Evolutionary conservation across 2,113 vertebrate species (phyloP).

Genomic region (Pluvianellus socialis): DNA sequence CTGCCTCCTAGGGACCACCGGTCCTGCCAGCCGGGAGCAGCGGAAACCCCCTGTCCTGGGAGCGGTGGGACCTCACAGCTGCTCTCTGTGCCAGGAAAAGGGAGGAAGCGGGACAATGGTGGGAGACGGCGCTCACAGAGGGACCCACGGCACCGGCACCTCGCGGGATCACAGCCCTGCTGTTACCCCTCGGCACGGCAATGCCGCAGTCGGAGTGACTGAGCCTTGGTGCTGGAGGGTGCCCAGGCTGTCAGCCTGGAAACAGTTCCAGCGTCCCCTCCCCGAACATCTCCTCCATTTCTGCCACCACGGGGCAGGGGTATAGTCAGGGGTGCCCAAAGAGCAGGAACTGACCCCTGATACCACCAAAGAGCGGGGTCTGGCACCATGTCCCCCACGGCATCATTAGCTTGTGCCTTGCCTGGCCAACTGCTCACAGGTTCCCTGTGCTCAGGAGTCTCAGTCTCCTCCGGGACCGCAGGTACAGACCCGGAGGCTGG

Average conservation of each 20-base stretch:
- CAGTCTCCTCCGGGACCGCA: not conserved
- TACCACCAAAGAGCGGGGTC: not conserved
- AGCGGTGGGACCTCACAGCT: not conserved
- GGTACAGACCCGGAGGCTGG: not conserved
- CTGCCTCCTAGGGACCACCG: not conserved
- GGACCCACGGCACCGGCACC: not conserved
- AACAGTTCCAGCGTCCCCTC: not conserved
- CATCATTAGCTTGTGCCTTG: not conserved
- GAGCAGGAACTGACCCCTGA: not conserved
- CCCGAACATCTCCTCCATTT: not conserved
- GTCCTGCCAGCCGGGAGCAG: not conserved
- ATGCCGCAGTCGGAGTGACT: not conserved
- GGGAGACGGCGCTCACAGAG: rapidly evolving
- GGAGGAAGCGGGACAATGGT: not conserved
- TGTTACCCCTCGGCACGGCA: not conserved
- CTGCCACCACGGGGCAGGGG: not conserved
- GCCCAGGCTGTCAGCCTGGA: not conserved
- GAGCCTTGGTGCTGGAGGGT: not conserved
- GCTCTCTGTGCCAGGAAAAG: not conserved
- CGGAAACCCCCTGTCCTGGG: not conserved
- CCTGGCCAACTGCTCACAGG: not conserved
- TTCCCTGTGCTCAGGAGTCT: not conserved
- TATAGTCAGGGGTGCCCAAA: not conserved
- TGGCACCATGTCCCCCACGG: not conserved
- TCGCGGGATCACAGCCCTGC: not conserved